phyloP scores from a whole-genome alignment of 2,888 invertebrate genomes.

The Hydropsyche betteni region DNA sequence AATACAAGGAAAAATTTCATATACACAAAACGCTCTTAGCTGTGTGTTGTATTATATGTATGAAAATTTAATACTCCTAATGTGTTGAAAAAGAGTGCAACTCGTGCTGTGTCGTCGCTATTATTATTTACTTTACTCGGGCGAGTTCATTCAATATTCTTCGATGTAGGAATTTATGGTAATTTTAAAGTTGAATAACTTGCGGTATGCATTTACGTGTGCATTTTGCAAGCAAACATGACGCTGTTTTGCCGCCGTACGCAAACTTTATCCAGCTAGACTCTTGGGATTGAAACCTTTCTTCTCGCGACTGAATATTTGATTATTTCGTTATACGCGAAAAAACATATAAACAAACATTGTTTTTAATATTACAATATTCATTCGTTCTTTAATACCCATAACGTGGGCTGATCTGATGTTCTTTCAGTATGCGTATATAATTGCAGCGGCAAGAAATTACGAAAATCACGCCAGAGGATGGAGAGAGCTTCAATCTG shows the following conservation, averaged over 20 bases:
- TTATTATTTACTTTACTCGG: too few relatives aligned
- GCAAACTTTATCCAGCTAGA: slow-evolving; percentile 30
- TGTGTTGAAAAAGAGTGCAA: too few relatives aligned
- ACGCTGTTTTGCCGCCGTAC: slow-evolving; percentile 18
- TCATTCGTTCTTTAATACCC: too few relatives aligned
- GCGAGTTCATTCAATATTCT: slow-evolving; percentile 36
- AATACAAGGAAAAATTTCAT: too few relatives aligned
- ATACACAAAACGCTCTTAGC: too few relatives aligned
- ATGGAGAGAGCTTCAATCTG: slow-evolving; percentile 30
- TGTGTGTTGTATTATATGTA: too few relatives aligned
- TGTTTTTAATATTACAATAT: slow-evolving; percentile 4
- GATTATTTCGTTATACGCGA: slow-evolving; percentile 5
- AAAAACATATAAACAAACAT: slow-evolving; percentile 1
- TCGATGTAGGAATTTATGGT: slow-evolving; percentile 25
- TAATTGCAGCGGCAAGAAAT: slow-evolving; percentile 28
- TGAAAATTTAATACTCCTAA: too few relatives aligned
- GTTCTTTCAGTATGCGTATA: background rate
- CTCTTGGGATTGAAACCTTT: slow-evolving; percentile 32
- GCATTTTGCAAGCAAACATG: slow-evolving; percentile 35
- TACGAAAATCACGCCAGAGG: slow-evolving; percentile 23
- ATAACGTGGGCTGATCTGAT: too few relatives aligned
- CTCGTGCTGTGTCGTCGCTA: too few relatives aligned
- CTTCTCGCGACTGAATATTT: slow-evolving; percentile 26
- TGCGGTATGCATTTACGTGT: slow-evolving; percentile 35
- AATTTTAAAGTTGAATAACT: slow-evolving; percentile 35